Conservation (phyloP, 2,797 vertebrate species). For the Schizothorax lantsangensis region DNA sequence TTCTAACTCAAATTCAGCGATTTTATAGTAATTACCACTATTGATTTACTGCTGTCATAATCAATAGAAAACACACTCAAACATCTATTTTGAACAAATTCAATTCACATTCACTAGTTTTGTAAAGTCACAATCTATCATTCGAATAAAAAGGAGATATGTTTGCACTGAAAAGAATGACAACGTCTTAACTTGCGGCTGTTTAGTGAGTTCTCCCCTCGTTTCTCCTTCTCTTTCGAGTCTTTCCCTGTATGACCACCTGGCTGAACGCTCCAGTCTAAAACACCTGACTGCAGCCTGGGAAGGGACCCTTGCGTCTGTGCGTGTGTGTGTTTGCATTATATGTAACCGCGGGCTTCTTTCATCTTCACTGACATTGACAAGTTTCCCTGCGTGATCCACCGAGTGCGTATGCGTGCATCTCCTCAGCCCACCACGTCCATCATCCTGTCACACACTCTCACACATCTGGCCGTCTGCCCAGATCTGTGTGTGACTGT, state of each 20-base stretch:
- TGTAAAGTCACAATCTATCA: neutral
- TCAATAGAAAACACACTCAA: neutral
- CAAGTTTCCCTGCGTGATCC: constrained; percentile 36
- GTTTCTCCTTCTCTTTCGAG: neutral
- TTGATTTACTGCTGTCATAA: neutral
- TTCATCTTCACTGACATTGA: constrained; percentile 51
- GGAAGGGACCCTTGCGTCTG: constrained; percentile 42
- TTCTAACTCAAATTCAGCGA: neutral
- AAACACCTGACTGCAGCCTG: constrained; percentile 37
- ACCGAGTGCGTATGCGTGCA: constrained; percentile 7
- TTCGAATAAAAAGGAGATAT: neutral
- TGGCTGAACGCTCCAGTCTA: constrained; percentile 37
- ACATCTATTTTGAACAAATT: neutral
- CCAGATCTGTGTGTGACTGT: constrained; percentile 39
- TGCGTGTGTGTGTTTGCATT: constrained; percentile 60
- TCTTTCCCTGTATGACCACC: constrained; percentile 24
- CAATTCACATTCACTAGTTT: neutral
- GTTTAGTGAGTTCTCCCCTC: neutral
- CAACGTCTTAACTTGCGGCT: neutral
- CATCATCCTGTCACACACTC: constrained; percentile 34
- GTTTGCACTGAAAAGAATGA: neutral
- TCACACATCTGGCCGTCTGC: constrained; percentile 45
- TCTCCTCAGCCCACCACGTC: constrained; percentile 39
- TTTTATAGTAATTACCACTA: too few relatives aligned
- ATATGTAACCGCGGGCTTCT: constrained; percentile 31